Conservation (phyloP, 2,888 invertebrate genomes). For the Yponomeuta malinellus region DNA sequence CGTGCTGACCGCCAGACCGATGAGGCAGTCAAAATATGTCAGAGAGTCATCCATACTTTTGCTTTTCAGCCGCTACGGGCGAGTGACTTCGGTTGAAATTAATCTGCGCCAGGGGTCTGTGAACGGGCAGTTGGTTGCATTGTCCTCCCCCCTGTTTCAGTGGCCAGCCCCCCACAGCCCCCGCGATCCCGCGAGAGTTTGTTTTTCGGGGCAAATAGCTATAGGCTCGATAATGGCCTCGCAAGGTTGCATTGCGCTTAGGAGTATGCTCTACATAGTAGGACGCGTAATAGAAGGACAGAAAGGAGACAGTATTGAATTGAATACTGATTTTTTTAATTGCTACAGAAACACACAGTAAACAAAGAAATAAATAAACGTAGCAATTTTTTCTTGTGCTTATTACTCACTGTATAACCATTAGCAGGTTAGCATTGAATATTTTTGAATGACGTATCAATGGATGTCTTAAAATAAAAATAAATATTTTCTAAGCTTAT, state of each 20-base stretch:
- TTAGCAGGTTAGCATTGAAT: too few relatives aligned
- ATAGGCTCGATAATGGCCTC: constrained; percentile 76
- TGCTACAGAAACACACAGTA: background rate
- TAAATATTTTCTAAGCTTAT: too few relatives aligned
- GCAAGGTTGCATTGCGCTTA: constrained; percentile 41
- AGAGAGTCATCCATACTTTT: too few relatives aligned
- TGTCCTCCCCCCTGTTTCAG: constrained; percentile 42
- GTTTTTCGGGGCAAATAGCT: constrained; percentile 77
- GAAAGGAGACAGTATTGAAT: background rate
- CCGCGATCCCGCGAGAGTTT: constrained; percentile 73
- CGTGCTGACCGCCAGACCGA: too few relatives aligned
- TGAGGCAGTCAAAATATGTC: too few relatives aligned
- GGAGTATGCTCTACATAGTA: constrained; percentile 42
- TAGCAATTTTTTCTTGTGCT: too few relatives aligned
- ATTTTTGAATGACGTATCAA: too few relatives aligned
- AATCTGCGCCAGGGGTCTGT: constrained; percentile 30
- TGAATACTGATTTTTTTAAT: background rate
- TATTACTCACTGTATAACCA: too few relatives aligned
- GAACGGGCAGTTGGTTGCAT: constrained; percentile 73
- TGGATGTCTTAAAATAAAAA: too few relatives aligned
- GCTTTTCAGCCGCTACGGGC: background rate
- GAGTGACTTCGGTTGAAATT: background rate
- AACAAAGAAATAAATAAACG: background rate
- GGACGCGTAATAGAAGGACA: background rate
- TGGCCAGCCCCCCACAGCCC: constrained; percentile 24